Conservation (phyloP, 2,113 vertebrate genomes). For the Malaclemys terrapin region DNA sequence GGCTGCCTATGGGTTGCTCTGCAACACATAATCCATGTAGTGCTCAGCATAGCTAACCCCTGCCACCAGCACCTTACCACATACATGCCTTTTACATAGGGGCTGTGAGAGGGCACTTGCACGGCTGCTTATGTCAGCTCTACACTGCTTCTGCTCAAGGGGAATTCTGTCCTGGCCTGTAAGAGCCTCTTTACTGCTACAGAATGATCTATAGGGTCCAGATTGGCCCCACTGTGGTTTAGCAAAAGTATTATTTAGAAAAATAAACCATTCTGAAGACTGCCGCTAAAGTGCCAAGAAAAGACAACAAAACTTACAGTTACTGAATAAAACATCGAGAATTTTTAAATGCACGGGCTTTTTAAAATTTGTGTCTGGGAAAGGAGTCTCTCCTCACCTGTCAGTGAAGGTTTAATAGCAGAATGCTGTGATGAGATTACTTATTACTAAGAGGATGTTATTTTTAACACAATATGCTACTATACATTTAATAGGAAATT, state of each 20-base stretch:
- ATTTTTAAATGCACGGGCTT: neutral
- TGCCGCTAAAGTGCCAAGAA: neutral
- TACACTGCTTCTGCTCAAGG: neutral
- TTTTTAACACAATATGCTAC: neutral
- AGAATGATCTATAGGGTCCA: neutral
- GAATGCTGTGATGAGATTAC: neutral
- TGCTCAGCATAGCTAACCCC: rapidly evolving
- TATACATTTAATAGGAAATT: slow-evolving; percentile 4
- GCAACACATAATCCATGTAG: neutral
- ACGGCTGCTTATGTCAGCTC: neutral
- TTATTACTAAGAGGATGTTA: neutral
- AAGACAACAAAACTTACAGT: neutral
- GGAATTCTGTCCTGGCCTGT: neutral
- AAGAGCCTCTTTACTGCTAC: neutral
- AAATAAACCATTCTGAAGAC: neutral
- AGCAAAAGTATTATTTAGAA: neutral
- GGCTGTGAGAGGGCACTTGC: rapidly evolving
- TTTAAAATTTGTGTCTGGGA: neutral
- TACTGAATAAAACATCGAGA: neutral
- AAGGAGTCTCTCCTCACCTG: neutral
- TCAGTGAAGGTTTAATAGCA: neutral
- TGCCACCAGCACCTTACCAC: rapidly evolving
- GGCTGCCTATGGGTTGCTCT: neutral
- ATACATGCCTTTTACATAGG: rapidly evolving
- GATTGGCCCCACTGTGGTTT: neutral